Percentiles rank a stretch among this genome's conserved stretches.
phyloP scores from a whole-genome alignment of 2,888 invertebrate genomes.

The Xestoiulus laeticollis region DNA sequence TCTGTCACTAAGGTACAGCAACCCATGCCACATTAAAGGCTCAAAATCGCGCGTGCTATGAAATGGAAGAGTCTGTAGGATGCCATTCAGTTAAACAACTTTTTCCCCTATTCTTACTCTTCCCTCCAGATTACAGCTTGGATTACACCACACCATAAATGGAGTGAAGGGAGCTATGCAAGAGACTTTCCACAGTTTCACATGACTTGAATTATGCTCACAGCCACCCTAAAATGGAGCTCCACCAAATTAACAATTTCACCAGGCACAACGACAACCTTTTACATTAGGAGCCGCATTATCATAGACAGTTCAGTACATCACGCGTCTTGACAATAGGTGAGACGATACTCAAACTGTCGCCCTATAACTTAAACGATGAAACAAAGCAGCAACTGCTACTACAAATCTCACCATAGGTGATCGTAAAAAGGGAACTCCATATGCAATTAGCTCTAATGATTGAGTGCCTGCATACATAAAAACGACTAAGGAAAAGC shows the following conservation, averaged over 20 bases:
- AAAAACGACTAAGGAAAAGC: not conserved
- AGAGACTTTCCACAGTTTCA: not conserved
- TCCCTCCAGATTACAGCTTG: conserved; percentile 47
- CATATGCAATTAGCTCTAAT: not conserved
- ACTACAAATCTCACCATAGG: not conserved
- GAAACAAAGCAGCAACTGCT: not conserved
- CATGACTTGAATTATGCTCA: conserved; percentile 38
- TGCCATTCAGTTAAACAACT: conserved; percentile 36
- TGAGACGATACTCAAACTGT: not conserved
- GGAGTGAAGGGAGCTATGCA: conserved; percentile 40
- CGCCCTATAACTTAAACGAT: not conserved
- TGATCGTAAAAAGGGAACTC: not conserved
- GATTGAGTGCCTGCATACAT: not conserved
- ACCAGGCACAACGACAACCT: not conserved
- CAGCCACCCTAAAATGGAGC: conserved; percentile 30
- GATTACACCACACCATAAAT: conserved; percentile 51
- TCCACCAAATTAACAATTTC: conserved; percentile 4
- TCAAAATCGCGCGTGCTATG: not conserved
- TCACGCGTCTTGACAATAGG: not conserved
- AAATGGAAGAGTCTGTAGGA: conserved; percentile 13
- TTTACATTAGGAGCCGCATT: not conserved
- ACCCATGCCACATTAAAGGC: not conserved
- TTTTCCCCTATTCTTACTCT: conserved; percentile 44
- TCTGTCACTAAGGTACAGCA: not conserved
- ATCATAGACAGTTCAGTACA: not conserved